Evolutionary conservation across 2,888 invertebrate species (phyloP), one percentile per base, ranked within the genome.

Genomic region (Macrostomum cliftonense): DNA sequence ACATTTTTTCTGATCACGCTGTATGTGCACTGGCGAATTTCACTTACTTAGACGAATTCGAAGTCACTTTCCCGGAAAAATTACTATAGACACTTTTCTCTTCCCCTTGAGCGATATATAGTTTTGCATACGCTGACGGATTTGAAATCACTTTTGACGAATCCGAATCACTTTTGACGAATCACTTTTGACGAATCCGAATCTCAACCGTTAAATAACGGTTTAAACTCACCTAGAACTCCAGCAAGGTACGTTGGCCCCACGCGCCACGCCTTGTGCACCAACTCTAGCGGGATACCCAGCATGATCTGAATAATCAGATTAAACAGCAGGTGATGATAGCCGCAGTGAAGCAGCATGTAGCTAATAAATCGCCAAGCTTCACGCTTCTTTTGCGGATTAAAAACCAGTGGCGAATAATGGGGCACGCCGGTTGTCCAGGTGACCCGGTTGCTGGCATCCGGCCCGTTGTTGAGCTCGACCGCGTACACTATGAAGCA

Each of bases 241-340:
- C 72, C 71, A 38, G 65, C 57, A 2, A 67, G 46, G 54, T 73
- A 73, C 13, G 74, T 64, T n/a, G 70, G 54, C 0, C 81, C 73
- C 7, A 95, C 82, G 45, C 93, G 76, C 87, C 87, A 88, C 81
- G 86, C 87, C 57, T 81, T 79, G 70, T 95, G 93, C 1, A 93
- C 91, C 79, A 95, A 81, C 72, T 97, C 95, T 53, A 97, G 71
- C 0, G 93, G 89, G 12, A 91, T 78, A 0, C 95, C 95, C 50
- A 97, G 76, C 68, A 91, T 76, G 52, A 95, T 74, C 70, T 95
- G 93, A 53, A 91, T 85, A 47, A 87, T 71, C 19, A 91, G 74
- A 70, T 97, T 95, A 62, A 87, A 84, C 54, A 84, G 72, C 39
- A 95, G 75, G 68, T 97, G 95, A 63, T 83, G 78, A 44, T 79